Percentiles rank a stretch among this genome's conserved stretches.
Conservation (phyloP, 2,113 vertebrate genomes). For the Microtus oregoni region DNA sequence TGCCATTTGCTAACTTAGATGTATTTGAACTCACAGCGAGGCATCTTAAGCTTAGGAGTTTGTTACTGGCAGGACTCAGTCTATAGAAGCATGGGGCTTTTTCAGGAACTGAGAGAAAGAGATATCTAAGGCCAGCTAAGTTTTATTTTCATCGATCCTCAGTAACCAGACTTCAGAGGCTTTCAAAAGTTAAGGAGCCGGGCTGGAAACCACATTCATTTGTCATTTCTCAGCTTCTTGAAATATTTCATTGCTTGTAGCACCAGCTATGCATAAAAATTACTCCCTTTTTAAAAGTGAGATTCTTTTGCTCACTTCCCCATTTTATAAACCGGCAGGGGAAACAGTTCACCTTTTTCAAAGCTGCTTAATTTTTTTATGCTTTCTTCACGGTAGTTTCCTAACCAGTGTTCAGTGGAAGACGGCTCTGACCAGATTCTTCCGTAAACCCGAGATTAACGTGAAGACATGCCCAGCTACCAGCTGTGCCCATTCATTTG, state of each 20-base stretch:
- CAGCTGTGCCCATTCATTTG: neutral
- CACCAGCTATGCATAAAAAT: neutral
- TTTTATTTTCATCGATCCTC: neutral
- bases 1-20: neutral
- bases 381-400: neutral
- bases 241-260: neutral
- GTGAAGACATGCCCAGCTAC: neutral
- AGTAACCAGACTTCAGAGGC: neutral
- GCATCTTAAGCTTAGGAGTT: neutral
- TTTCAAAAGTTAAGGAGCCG: conserved; percentile 19
- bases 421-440: neutral
- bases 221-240: neutral
- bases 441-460: neutral
- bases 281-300: neutral
- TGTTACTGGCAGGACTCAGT: neutral
- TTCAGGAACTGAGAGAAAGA: neutral
- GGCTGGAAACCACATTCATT: neutral
- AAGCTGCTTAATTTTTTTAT: neutral
- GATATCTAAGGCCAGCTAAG: no score
- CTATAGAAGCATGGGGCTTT: conserved; percentile 18
- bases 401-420: neutral
- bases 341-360: neutral
- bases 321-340: neutral
- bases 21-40: neutral
- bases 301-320: neutral